phyloP scores from a whole-genome alignment of 92 coral and sea anemone species.

The Zoanthus solanderi region DNA sequence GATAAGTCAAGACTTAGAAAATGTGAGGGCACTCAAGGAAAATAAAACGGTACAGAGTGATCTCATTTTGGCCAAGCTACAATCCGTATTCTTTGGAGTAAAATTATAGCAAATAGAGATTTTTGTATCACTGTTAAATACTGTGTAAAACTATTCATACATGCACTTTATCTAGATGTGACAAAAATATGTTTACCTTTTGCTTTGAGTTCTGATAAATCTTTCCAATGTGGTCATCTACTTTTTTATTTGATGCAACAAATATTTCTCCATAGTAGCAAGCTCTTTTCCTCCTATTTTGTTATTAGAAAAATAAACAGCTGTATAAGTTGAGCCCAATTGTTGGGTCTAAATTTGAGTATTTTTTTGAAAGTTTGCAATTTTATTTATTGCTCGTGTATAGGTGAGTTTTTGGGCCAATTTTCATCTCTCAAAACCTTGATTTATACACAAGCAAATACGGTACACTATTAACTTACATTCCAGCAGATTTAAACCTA shows the following conservation, averaged over 20 bases:
- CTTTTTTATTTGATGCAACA: conserved; percentile 30
- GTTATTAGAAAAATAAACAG: neutral
- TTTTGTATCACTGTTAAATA: neutral
- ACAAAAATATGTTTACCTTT: neutral
- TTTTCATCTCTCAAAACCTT: no score
- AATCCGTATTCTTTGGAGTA: neutral
- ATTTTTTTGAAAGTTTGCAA: neutral
- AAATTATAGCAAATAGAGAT: neutral
- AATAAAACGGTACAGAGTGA: neutral
- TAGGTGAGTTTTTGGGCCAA: neutral
- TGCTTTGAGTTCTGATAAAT: neutral
- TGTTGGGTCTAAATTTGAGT: neutral
- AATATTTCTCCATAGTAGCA: conserved; percentile 1
- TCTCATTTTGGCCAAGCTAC: neutral
- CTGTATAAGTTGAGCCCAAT: conserved; percentile 14
- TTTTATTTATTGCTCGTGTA: no score
- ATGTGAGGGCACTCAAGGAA: neutral
- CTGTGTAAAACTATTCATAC: neutral
- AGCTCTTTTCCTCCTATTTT: neutral
- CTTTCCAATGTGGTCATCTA: conserved; percentile 19
- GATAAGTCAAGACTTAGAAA: neutral
- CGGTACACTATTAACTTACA: conserved; percentile 39
- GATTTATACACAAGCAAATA: no score
- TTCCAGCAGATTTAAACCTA: conserved; percentile 71
- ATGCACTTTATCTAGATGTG: neutral